Conservation (phyloP, 2,113 vertebrate species). For the Bambusicola thoracicus region DNA sequence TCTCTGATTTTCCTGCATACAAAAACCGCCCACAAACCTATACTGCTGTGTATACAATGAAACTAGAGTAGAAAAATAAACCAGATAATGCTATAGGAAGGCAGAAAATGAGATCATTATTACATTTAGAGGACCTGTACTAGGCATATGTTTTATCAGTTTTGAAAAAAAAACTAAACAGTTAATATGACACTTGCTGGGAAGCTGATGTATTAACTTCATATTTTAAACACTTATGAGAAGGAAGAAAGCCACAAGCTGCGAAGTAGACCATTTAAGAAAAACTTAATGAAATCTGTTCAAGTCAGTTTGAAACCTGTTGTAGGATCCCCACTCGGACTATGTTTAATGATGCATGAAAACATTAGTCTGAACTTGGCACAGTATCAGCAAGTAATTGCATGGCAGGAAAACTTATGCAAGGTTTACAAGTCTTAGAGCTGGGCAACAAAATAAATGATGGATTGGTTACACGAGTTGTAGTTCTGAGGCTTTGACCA, state of each 20-base stretch:
- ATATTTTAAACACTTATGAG: conserved; percentile 70
- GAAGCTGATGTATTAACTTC: conserved; percentile 60
- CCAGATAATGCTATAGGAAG: background rate
- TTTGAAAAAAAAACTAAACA: conserved; percentile 11
- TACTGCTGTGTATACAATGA: background rate
- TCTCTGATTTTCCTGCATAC: background rate
- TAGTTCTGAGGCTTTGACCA: conserved; percentile 51
- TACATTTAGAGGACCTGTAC: background rate
- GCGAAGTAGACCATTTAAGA: conserved; percentile 54
- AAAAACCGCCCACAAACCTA: fast-evolving
- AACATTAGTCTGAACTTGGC: conserved; percentile 57
- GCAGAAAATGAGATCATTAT: background rate
- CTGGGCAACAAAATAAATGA: conserved; percentile 52
- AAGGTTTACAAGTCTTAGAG: conserved; percentile 46
- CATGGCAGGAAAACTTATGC: conserved; percentile 40
- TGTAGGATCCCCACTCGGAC: conserved; percentile 39
- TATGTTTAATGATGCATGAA: conserved; percentile 71
- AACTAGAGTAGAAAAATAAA: background rate
- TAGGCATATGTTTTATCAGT: conserved; percentile 9
- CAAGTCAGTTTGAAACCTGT: conserved; percentile 63
- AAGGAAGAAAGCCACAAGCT: conserved; percentile 39
- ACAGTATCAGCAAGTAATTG: conserved; percentile 63
- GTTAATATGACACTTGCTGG: conserved; percentile 54
- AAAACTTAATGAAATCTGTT: conserved; percentile 67
- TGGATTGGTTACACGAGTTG: conserved; percentile 18